Conservation (phyloP, 2,797 vertebrate genomes). For the Euthynnus affinis region DNA sequence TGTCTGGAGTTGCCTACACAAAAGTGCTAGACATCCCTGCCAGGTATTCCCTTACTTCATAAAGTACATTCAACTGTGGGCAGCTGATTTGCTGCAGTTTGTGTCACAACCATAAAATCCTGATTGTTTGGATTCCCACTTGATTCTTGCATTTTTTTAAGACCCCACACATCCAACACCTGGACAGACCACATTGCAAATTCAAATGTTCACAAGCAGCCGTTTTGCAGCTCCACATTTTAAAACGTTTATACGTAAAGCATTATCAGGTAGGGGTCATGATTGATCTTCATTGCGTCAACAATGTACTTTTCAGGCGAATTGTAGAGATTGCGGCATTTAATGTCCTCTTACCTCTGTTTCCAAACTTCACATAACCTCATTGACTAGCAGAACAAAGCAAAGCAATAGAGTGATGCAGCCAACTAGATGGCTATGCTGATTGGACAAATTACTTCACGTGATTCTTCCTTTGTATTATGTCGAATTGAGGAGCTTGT, state of each 20-base stretch:
- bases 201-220: conserved; percentile 34
- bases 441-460: too few species aligned
- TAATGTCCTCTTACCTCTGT: background rate
- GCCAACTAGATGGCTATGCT: too few species aligned
- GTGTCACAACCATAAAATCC: conserved; percentile 54
- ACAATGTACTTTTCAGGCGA: background rate
- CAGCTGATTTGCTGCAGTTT: conserved; percentile 66
- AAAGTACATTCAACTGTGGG: conserved; percentile 63
- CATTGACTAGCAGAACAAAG: too few species aligned
- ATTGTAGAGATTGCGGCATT: background rate
- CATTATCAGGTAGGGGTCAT: conserved; percentile 31
- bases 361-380: background rate
- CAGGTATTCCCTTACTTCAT: conserved; percentile 76
- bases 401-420: too few species aligned
- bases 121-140: conserved; percentile 64
- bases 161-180: conserved; percentile 43
- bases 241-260: conserved; percentile 39
- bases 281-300: too few species aligned
- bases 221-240: conserved; percentile 37
- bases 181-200: conserved; percentile 43
- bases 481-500: too few species aligned
- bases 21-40: conserved; percentile 62
- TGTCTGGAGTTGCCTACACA: conserved; percentile 76
- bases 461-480: too few species aligned
- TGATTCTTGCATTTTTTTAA: conserved; percentile 31